phyloP scores from a whole-genome alignment of 2,797 vertebrate genomes.

The Crenichthys baileyi region DNA sequence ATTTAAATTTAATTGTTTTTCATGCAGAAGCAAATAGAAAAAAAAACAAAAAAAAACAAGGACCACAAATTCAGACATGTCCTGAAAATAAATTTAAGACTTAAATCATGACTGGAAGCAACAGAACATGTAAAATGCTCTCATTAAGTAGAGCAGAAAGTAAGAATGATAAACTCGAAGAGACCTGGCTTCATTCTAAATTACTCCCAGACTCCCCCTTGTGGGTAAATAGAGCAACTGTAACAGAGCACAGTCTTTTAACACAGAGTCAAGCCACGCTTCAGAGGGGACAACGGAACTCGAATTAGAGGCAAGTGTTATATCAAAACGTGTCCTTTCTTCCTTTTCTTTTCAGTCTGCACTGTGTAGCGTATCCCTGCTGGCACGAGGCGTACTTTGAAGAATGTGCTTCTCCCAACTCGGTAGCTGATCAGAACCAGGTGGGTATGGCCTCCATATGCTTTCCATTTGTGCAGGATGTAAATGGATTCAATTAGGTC shows the following conservation, averaged over 20 bases:
- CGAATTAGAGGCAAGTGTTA: slow-evolving; percentile 57
- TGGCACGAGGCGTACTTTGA: slow-evolving; percentile 64
- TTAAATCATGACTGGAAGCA: background rate
- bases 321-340: slow-evolving; percentile 63
- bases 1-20: background rate
- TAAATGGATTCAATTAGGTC: slow-evolving; percentile 84
- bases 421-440: slow-evolving; percentile 86
- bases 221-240: slow-evolving; percentile 61
- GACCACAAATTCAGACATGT: background rate
- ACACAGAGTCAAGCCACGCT: slow-evolving; percentile 38
- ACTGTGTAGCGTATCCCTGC: slow-evolving; percentile 53
- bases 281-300: slow-evolving; percentile 42
- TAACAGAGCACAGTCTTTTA: slow-evolving; percentile 26
- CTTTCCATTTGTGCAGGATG: slow-evolving; percentile 82
- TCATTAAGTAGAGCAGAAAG: background rate
- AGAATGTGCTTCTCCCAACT: slow-evolving; percentile 69
- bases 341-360: slow-evolving; percentile 33
- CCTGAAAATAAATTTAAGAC: background rate
- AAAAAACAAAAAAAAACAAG: background rate
- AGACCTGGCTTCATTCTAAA: background rate
- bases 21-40: background rate
- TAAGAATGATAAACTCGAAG: background rate
- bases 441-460: slow-evolving; percentile 79
- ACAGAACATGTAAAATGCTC: background rate
- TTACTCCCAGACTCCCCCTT: slow-evolving; percentile 70